These are phyloP conservation scores for Poeciliopsis presidionis DNA, from an alignment of 2,797 vertebrate species.

Conservation along the genomic window DNA sequence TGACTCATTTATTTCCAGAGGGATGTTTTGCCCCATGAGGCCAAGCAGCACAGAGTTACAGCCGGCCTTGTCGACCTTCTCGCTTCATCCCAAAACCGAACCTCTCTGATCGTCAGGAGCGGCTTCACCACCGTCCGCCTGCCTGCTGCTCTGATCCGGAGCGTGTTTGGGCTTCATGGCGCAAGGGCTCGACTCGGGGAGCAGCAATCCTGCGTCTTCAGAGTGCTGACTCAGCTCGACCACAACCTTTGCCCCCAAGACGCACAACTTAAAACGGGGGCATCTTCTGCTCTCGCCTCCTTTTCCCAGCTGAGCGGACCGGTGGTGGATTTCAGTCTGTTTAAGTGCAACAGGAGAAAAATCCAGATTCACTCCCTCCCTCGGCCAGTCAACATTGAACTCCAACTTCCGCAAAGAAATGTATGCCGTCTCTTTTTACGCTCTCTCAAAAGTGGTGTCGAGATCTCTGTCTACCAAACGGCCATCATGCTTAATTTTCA, in stretches of 20 bases:
- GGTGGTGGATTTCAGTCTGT: slow-evolving; percentile 75
- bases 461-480: neutral
- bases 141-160: slow-evolving; percentile 58
- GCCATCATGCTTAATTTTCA: neutral
- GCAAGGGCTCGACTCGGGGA: slow-evolving; percentile 9
- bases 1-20: slow-evolving; percentile 62
- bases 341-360: slow-evolving; percentile 78
- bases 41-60: slow-evolving; percentile 62
- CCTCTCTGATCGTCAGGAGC: slow-evolving; percentile 55
- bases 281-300: neutral
- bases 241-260: slow-evolving; percentile 65
- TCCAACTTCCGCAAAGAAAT: slow-evolving; percentile 54
- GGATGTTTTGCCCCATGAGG: slow-evolving; percentile 50
- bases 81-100: slow-evolving; percentile 46
- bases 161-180: slow-evolving; percentile 25
- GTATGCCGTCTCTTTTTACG: slow-evolving; percentile 58
- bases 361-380: slow-evolving; percentile 68
- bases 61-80: slow-evolving; percentile 60
- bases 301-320: slow-evolving; percentile 69
- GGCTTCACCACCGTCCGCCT: slow-evolving; percentile 67
- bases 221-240: slow-evolving; percentile 70
- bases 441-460: neutral
- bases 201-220: slow-evolving; percentile 68
- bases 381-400: slow-evolving; percentile 72
- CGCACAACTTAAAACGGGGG: slow-evolving; percentile 60